Evolutionary conservation across 2,888 invertebrate species (phyloP).

Genomic region (Colletes collaris): DNA sequence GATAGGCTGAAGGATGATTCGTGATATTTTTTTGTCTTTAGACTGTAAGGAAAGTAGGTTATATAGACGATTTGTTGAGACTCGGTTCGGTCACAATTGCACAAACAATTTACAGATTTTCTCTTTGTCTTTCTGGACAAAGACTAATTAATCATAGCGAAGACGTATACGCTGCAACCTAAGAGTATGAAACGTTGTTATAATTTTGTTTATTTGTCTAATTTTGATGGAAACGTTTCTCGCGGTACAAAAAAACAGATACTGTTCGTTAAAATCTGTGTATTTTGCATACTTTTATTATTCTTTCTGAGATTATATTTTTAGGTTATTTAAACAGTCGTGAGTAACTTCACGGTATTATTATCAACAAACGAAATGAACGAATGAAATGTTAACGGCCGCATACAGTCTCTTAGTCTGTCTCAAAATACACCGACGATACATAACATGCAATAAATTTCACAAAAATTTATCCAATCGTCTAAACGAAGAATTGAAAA

Average conservation of each 20-base stretch:
- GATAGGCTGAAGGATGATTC: neutral
- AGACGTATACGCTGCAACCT: neutral
- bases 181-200: slow-evolving; percentile 5
- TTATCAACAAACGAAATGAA: neutral
- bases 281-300: neutral
- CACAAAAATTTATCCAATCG: no score
- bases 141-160: slow-evolving; percentile 13
- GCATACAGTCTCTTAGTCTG: neutral
- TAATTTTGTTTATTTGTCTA: neutral
- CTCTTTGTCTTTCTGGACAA: slow-evolving; percentile 27
- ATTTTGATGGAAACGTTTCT: slow-evolving; percentile 20
- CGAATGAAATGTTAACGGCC: neutral
- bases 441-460: neutral
- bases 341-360: slow-evolving; percentile 20
- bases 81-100: neutral
- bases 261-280: neutral
- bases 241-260: neutral
- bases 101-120: slow-evolving; percentile 16
- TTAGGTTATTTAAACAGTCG: slow-evolving; percentile 12
- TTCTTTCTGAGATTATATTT: slow-evolving; percentile 2
- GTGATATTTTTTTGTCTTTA: neutral
- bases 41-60: neutral
- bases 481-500: no score
- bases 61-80: neutral
- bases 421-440: neutral